A percentile compares a stretch with the other conserved stretches of the same genome.
Evolutionary conservation across 2,113 vertebrate species (phyloP).

Genomic region (Mustelus asterias): DNA sequence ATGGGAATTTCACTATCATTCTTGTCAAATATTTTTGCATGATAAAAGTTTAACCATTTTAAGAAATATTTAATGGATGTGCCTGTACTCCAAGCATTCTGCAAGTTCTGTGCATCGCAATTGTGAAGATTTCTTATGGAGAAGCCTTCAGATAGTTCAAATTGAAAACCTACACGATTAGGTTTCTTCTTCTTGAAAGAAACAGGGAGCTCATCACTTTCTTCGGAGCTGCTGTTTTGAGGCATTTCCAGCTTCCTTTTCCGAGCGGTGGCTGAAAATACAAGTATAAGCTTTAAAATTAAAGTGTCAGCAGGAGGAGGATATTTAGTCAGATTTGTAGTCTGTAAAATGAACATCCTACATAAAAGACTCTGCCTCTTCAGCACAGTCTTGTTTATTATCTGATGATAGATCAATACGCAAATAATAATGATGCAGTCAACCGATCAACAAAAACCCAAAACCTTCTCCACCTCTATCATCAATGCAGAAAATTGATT

Average conservation of each 20-base stretch:
- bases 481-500: background rate
- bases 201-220: slow-evolving; percentile 46
- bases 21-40: background rate
- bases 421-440: slow-evolving; percentile 35
- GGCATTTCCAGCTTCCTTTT: slow-evolving; percentile 65
- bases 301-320: too few relatives aligned
- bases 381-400: background rate
- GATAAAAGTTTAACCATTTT: background rate
- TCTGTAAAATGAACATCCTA: too few relatives aligned
- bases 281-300: background rate
- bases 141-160: background rate
- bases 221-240: slow-evolving; percentile 51
- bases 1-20: too few relatives aligned
- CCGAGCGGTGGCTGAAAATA: slow-evolving; percentile 47
- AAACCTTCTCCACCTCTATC: background rate
- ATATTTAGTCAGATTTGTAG: too few relatives aligned
- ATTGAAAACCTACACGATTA: slow-evolving; percentile 56
- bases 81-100: background rate
- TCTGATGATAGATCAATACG: slow-evolving; percentile 26
- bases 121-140: background rate
- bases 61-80: background rate
- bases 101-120: background rate
- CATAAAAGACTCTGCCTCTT: too few relatives aligned
- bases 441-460: background rate
- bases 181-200: slow-evolving; percentile 57